Evolutionary conservation across 2,113 vertebrate species (phyloP).

Genomic region (Perca flavescens): DNA sequence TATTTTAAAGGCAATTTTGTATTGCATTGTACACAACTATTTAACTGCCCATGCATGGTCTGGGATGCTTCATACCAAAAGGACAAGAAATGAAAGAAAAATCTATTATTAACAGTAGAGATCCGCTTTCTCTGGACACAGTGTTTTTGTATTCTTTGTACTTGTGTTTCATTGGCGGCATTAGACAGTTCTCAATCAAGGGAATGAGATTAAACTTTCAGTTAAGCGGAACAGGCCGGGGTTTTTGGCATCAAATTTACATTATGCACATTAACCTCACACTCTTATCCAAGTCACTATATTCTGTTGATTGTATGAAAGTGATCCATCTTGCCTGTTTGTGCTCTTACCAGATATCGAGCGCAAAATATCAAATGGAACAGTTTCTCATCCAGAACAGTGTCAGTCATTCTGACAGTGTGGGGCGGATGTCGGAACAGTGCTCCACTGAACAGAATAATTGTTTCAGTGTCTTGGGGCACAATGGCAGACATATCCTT

Average conservation of each 20-base stretch:
- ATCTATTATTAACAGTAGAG: neutral
- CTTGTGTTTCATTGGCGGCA: neutral
- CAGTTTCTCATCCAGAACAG: constrained; percentile 31
- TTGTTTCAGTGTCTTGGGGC: constrained; percentile 20
- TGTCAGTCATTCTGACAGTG: constrained; percentile 35
- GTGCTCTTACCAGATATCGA: constrained; percentile 7
- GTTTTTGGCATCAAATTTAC: neutral
- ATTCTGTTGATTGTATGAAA: constrained; percentile 5
- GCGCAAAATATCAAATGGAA: constrained; percentile 15
- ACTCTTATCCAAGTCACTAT: neutral
- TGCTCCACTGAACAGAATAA: constrained; percentile 46
- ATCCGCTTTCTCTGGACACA: neutral
- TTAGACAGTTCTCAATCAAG: neutral
- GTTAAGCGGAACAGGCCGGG: neutral
- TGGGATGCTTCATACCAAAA: neutral
- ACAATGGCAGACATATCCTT: neutral
- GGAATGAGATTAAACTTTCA: neutral
- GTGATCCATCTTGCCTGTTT: neutral
- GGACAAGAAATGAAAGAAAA: neutral
- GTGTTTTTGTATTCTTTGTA: neutral
- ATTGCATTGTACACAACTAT: neutral
- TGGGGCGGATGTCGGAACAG: neutral
- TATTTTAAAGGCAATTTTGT: neutral
- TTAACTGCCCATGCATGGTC: neutral
- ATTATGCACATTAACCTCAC: neutral